Evolutionary conservation across 2,113 vertebrate species (phyloP), one percentile per base, ranked within the genome.

Genomic region (Eudyptes chrysolophus): DNA sequence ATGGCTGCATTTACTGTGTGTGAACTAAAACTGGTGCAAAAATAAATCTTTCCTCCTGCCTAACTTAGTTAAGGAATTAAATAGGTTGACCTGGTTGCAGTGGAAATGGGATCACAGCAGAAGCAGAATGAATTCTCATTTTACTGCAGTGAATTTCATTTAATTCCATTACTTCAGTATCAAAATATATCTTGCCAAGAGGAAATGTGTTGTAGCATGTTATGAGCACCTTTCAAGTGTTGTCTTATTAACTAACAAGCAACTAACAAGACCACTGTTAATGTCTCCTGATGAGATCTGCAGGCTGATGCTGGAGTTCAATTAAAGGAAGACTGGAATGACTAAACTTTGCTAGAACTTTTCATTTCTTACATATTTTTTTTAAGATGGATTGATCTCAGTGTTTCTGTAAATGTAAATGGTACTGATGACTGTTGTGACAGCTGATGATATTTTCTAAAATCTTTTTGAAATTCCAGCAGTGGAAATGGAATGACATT

Each of bases 321-420:
- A 6, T 85, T 96, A 92, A 96, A 89, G 81, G 87, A 94, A 96
- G 83, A 94, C 75, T 46, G 52, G 58, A 80, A 85, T 80, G 42
- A 86, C 24, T 74, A 57, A 93, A 92, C 66, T 78, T 96, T 90
- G 65, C 24, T 93, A 75, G 65, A 94, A 92, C 36, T 69, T 92
- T 29, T 90, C 12, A 82, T 91, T 96, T 89, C 77, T 84, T 96
- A 82, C 1, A 1, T 93, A 26, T 65, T 92, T 97, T n/a, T 94
- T 80, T 89, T 82, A 93, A 72, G 57, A 83, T 74, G 16, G 32
- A 40, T 91, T 85, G 70, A 79, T 82, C 29, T 83, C 44, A 36
- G 26, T 94, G 78, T 89, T 94, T 92, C 84, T 89, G 6, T 94
- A 92, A 64, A 38, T 87, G 74, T 94, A 70, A 89, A 62, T 85